Evolutionary conservation across 2,113 vertebrate genomes (phyloP).

Genomic region (Myrmecobius fasciatus): DNA sequence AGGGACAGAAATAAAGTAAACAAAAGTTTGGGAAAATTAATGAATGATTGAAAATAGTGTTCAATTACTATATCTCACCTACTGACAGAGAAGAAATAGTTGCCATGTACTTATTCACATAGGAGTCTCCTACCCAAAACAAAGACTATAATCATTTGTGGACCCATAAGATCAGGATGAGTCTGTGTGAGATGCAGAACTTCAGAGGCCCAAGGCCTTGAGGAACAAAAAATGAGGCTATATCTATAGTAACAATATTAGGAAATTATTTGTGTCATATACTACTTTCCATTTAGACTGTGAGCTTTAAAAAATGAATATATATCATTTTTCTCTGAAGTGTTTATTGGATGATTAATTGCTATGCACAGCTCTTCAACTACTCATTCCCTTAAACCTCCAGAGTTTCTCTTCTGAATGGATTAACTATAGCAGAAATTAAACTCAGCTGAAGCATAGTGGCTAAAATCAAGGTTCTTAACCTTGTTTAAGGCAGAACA

Average conservation of each 20-base stretch:
- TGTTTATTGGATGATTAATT: not conserved
- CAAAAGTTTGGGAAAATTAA: not conserved
- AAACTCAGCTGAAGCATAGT: not conserved
- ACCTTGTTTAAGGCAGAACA: not conserved
- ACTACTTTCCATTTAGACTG: not conserved
- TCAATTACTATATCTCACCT: not conserved
- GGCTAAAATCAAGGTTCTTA: not conserved
- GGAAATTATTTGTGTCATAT: not conserved
- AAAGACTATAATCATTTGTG: not conserved
- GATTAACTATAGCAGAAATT: not conserved
- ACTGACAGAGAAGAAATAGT: not conserved
- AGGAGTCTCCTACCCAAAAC: not conserved
- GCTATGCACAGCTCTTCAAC: not conserved
- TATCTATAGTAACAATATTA: not conserved
- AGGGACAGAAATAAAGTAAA: not conserved
- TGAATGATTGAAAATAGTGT: not conserved
- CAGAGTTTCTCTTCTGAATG: not conserved
- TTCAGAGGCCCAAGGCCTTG: not conserved
- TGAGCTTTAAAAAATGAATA: not conserved
- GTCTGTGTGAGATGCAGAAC: not conserved
- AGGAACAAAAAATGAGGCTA: not conserved
- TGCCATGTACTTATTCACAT: not conserved
- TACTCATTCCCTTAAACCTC: conserved; percentile 6
- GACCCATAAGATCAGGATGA: not conserved
- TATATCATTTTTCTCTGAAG: not conserved